Base-by-base conservation (phyloP, 2,888 invertebrate species). In the Drosophila mayaguana region DNA sequence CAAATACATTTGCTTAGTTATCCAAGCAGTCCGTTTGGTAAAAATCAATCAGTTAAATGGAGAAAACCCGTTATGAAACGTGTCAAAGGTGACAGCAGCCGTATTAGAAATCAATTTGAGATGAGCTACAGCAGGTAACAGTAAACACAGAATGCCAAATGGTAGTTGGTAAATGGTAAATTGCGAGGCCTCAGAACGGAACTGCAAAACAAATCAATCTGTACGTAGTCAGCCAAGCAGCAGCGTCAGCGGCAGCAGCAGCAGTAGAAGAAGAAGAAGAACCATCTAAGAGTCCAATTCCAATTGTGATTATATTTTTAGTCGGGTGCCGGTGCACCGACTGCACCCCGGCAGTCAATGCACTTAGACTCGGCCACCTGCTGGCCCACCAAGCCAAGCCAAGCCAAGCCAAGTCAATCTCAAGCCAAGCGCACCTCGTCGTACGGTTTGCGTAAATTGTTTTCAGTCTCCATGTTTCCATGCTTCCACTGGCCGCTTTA, bases 1-100 rank as follows among this genome's bases (percentile, higher is more conserved):
- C 3, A 14, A 51, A 22, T 45, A 20, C 16, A 51, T 11, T 20
- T 36, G 43, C 36, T 46, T 20, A 57, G 68, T 51, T 51, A 57
- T 18, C 36, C 43, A 50, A 20, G 25, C 43, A 48, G 71, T 48
- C 46, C 42, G 40, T 16, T 46, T 53, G 54, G 55, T 51, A 34
- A 56, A 75, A 77, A 83, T 80, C 81, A 75, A 74, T 82, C 83
- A 68, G 55, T 12, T 53, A 56, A 57, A 45, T 40, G 59, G 34
- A n/a, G 53, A 60, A 73, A 80, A 66, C 60, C 87, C 84, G 87
- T 84, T 89, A 87, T 54, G 51, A 54, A 72, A 74, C 54, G 84
- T 84, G 84, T 84, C 84, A 84, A 89, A 84, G 84, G 84, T 84
- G 88, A 89, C 87, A 87, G 83, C 70, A 74, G 81, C 68, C 67